These are phyloP conservation scores for Muntiacus muntjak DNA, from an alignment of 2,113 vertebrate genomes.

Conservation along the genomic window DNA sequence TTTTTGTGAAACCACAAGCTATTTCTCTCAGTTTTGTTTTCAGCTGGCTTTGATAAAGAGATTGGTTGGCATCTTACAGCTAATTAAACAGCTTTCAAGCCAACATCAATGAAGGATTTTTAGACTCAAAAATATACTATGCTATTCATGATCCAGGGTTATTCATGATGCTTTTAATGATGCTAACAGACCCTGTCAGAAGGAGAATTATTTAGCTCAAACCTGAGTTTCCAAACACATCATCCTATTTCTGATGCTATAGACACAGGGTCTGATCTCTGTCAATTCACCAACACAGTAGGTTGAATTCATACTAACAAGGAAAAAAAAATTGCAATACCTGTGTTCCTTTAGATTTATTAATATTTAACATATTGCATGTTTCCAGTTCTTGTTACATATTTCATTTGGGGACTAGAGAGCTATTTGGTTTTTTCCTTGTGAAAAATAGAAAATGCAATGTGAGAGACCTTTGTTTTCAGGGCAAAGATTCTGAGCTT, in stretches of 20 bases:
- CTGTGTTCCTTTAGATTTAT: not conserved
- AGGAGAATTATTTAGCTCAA: not conserved
- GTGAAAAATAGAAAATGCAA: constrained; percentile 15
- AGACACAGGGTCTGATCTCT: not conserved
- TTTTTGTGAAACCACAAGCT: constrained; percentile 89
- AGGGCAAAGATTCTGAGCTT: not conserved
- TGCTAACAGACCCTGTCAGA: not conserved
- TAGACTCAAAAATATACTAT: constrained; percentile 16
- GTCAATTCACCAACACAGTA: not conserved
- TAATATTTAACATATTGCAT: not conserved
- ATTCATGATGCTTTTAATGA: not conserved
- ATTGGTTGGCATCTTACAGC: constrained; percentile 75
- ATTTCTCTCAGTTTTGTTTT: constrained; percentile 94
- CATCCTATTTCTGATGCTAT: not conserved
- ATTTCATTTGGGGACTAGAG: constrained; percentile 18
- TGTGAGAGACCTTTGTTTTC: not conserved
- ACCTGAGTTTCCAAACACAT: not conserved
- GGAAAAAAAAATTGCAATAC: not conserved
- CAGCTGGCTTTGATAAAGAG: constrained; percentile 82
- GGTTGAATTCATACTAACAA: not conserved
- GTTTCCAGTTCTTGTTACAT: not conserved
- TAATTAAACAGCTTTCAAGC: constrained; percentile 46
- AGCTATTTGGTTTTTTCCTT: not conserved
- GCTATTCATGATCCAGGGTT: not conserved
- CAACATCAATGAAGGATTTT: constrained; percentile 22